Evolutionary conservation across 2,113 vertebrate genomes (phyloP), one percentile per base, ranked within the genome.

Genomic region (Sminthopsis crassicaudata): DNA sequence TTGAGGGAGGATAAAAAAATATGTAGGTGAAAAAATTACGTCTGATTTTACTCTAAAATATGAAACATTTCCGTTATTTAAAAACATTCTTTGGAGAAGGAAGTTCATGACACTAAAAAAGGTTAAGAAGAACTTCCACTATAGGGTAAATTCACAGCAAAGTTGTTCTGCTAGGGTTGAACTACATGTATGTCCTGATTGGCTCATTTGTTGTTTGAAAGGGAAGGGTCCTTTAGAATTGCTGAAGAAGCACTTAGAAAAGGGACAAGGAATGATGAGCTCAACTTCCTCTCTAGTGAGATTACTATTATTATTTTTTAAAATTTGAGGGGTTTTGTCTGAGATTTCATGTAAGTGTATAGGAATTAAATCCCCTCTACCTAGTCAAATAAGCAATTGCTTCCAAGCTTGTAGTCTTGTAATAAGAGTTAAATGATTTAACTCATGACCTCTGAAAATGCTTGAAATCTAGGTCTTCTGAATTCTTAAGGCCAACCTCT

Each of bases 201-300:
- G 25, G n/a, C 36, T 76, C 3, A 76, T 76, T 42, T 76, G 67
- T 76, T 76, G 6, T 42, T 5, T n/a, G 36, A 76, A 76, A 76
- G 25, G 67, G 92, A 67, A 7, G 9, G 26, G 12, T 22, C 67
- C 22, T 91, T 30, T 30, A 67, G 52, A 93, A 92, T 25, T 90
- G 91, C 51, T 91, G 25, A 95, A 91, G 52, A 90, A 48, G 0
- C 91, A 10, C 7, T 90, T 30, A 36, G 26, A 46, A 54, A 76
- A 30, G 89, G 52, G 7, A 0, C 11, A 25, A 8, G 14, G 12
- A 53, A 6, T 23, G 8, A 8, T 26, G 0, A 0, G 23, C 3
- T 8, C 46, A 36, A 24, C n/a, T 23, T 50, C 52, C 3, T 8
- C 42, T n/a, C 14, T 67, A 27, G 36, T 2, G 67, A 30, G 52